phyloP scores from a whole-genome alignment of 2,888 invertebrate genomes.

The Dascillus cervinus region DNA sequence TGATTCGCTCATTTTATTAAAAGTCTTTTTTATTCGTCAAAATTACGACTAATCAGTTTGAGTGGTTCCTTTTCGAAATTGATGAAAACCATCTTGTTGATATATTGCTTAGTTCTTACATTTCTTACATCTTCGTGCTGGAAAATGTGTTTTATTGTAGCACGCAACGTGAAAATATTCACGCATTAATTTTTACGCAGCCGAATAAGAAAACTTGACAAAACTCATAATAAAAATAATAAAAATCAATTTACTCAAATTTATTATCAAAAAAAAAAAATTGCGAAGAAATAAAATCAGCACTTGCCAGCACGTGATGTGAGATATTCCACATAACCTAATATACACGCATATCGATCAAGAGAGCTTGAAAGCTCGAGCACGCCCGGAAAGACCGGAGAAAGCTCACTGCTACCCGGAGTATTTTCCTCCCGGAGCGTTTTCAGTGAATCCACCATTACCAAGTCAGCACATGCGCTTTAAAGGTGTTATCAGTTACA shows the following conservation, averaged over 20 bases:
- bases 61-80: too few relatives aligned
- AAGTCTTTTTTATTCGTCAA: not conserved
- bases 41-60: too few relatives aligned
- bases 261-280: slow-evolving; percentile 8
- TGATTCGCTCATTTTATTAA: slow-evolving; percentile 28
- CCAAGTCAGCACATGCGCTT: slow-evolving; percentile 14
- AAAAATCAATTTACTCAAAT: slow-evolving; percentile 1
- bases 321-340: slow-evolving; percentile 26
- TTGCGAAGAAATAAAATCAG: slow-evolving; percentile 13
- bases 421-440: slow-evolving; percentile 30
- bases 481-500: too few relatives aligned
- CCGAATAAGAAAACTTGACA: too few relatives aligned
- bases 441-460: slow-evolving; percentile 18
- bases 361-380: slow-evolving; percentile 14
- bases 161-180: too few relatives aligned
- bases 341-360: slow-evolving; percentile 35
- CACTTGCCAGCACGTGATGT: slow-evolving; percentile 20
- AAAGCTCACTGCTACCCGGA: slow-evolving; percentile 38
- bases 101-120: too few relatives aligned
- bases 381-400: slow-evolving; percentile 28
- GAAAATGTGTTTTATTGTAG: too few relatives aligned
- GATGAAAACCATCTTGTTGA: too few relatives aligned
- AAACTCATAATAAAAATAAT: slow-evolving; percentile 3
- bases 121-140: too few relatives aligned
- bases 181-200: too few relatives aligned